Evolutionary conservation across 2,113 vertebrate species (phyloP).

Genomic region (Ahaetulla prasina): DNA sequence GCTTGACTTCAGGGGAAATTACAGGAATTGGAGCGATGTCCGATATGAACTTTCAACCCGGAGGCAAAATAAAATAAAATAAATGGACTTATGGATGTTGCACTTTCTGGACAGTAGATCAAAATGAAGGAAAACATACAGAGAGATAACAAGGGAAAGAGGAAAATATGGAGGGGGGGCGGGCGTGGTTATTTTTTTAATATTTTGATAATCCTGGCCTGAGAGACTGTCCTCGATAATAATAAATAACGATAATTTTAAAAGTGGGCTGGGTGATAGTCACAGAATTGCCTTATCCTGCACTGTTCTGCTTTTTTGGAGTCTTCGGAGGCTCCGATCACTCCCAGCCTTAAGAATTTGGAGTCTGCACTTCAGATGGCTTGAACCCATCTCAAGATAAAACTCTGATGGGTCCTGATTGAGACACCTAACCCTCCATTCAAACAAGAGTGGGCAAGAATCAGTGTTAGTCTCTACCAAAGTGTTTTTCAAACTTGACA

Average conservation of each 20-base stretch:
- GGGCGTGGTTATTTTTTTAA: background rate
- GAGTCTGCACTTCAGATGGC: background rate
- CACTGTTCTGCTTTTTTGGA: background rate
- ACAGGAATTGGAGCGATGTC: background rate
- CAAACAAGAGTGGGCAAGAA: background rate
- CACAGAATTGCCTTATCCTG: background rate
- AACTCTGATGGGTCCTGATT: background rate
- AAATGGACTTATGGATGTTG: background rate
- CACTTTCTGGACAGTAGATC: background rate
- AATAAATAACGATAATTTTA: background rate
- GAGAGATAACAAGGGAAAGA: background rate
- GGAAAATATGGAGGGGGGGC: background rate
- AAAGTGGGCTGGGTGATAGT: background rate
- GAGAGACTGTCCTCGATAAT: background rate
- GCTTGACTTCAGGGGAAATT: background rate
- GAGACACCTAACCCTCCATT: background rate
- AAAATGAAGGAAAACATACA: background rate
- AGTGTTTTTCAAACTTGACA: background rate
- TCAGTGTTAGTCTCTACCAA: background rate
- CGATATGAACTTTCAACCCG: background rate
- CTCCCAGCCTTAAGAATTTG: background rate
- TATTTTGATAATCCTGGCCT: background rate
- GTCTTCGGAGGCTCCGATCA: background rate
- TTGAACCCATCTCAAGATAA: background rate
- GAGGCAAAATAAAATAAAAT: background rate